A percentile compares a stretch with the other conserved stretches of the same genome.
Evolutionary conservation across 2,888 invertebrate genomes (phyloP).

Genomic region (Magallana nippona): DNA sequence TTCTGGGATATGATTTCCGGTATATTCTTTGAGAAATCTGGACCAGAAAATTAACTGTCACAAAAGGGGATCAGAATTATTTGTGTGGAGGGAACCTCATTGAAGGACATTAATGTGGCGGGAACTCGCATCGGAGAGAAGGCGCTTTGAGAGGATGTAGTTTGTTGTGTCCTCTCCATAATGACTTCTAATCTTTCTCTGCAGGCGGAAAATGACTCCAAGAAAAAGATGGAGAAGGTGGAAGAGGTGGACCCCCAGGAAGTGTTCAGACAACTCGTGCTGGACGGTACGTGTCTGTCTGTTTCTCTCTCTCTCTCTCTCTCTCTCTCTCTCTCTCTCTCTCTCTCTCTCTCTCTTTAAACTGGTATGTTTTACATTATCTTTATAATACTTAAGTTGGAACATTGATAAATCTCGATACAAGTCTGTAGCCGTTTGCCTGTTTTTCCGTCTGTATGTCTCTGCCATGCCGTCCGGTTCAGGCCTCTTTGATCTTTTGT

Average conservation of each 20-base stretch:
- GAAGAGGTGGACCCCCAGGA: conserved; percentile 47
- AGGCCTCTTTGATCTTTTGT: no score
- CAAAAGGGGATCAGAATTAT: not conserved
- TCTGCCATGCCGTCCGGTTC: no score
- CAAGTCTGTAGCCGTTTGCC: no score
- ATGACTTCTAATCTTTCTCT: conserved; percentile 49
- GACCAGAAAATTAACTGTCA: not conserved
- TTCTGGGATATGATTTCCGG: conserved; percentile 13
- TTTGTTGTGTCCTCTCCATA: not conserved
- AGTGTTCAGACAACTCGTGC: conserved; percentile 44
- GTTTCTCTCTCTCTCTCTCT: not conserved
- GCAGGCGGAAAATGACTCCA: conserved; percentile 46
- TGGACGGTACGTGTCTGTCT: conserved; percentile 43
- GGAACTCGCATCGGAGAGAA: not conserved
- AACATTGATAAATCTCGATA: no score
- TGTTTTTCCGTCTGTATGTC: no score
- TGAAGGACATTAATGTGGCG: not conserved
- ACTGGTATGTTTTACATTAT: no score
- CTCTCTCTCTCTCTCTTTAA: no score
- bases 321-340: no score
- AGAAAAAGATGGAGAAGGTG: conserved; percentile 28
- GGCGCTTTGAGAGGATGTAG: not conserved
- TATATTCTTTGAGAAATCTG: conserved; percentile 14
- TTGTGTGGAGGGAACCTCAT: not conserved
- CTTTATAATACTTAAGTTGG: no score